A percentile compares a stretch with the other conserved stretches of the same genome.
Evolutionary conservation across 2,113 vertebrate genomes (phyloP).

Genomic region (Oceanodroma tethys): DNA sequence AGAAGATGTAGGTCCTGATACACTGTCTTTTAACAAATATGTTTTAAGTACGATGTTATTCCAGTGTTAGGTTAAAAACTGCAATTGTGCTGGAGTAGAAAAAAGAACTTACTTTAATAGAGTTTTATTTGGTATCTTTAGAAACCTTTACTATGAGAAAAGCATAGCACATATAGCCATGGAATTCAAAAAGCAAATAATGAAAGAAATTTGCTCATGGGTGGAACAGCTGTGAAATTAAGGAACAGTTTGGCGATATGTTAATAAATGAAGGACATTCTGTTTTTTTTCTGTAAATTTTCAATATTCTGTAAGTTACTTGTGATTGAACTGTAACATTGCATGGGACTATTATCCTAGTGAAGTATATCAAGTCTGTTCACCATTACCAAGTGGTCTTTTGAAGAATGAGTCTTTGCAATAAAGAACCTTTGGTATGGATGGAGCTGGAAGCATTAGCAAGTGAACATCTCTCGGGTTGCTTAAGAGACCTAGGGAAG

Average conservation of each 20-base stretch:
- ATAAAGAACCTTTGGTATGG: not conserved
- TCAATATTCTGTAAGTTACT: not conserved
- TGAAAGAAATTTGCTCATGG: not conserved
- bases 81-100: not conserved
- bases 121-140: not conserved
- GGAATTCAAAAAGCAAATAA: not conserved
- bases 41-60: not conserved
- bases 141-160: not conserved
- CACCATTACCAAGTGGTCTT: not conserved
- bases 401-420: not conserved
- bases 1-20: too few relatives aligned
- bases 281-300: not conserved
- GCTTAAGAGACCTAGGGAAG: not conserved
- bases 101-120: not conserved
- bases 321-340: not conserved
- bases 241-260: not conserved
- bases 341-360: not conserved
- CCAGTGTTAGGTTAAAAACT: not conserved
- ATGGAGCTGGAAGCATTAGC: not conserved
- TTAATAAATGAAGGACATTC: not conserved
- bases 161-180: not conserved
- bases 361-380: not conserved
- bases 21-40: not conserved
- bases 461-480: not conserved
- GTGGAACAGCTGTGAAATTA: not conserved